Percentiles rank a stretch among this genome's conserved stretches.
Conservation (phyloP, 1,140 invertebrate species). For the Bombus polaris region DNA sequence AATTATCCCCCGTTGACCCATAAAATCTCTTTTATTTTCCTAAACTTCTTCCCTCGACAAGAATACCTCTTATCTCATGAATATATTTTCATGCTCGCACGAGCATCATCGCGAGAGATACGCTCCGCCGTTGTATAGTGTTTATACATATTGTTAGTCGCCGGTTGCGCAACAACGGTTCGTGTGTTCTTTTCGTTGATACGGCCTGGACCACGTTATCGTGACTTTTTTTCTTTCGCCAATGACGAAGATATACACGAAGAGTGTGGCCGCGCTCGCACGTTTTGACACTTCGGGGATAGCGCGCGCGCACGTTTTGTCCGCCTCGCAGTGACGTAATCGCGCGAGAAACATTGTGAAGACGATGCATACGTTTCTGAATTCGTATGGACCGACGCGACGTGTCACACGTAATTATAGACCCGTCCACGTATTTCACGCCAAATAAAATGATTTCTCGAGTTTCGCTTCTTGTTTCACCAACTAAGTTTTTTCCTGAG, state of each 20-base stretch:
- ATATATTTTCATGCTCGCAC: not conserved
- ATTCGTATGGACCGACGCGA: constrained; percentile 36
- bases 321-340: constrained; percentile 67
- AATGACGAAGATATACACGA: constrained; percentile 11
- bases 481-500: not conserved
- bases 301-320: constrained; percentile 66
- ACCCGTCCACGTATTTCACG: constrained; percentile 47
- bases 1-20: not conserved
- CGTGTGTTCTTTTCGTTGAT: constrained; percentile 34
- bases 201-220: constrained; percentile 25
- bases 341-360: constrained; percentile 41
- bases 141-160: constrained; percentile 52
- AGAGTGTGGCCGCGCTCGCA: not conserved
- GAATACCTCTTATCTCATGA: not conserved
- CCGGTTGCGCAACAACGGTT: constrained; percentile 43
- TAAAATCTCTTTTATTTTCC: not conserved
- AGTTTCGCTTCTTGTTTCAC: not conserved
- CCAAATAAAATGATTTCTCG: constrained; percentile 27
- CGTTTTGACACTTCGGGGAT: constrained; percentile 70
- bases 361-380: constrained; percentile 43
- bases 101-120: constrained; percentile 9
- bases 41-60: not conserved
- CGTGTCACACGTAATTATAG: constrained; percentile 62
- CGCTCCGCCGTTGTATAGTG: constrained; percentile 12
- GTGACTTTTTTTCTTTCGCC: constrained; percentile 19